A percentile compares a stretch with the other conserved stretches of the same genome.
These are phyloP conservation scores for Sciurus vulgaris DNA, from an alignment of 2,797 vertebrate genomes.

Conservation along the genomic window DNA sequence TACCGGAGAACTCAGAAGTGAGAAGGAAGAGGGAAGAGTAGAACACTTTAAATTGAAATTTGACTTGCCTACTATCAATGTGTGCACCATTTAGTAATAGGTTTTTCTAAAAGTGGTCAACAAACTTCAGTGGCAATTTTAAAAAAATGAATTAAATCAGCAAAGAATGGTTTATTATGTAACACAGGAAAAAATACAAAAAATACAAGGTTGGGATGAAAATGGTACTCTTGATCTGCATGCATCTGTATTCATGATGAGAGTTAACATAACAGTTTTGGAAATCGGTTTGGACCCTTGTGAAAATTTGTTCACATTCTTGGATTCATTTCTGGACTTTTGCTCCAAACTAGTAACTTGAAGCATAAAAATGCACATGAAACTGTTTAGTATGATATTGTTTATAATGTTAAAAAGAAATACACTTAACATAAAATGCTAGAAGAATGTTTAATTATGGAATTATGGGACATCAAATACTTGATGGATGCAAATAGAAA, in stretches of 20 bases:
- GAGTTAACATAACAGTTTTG: background rate
- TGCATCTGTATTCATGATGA: background rate
- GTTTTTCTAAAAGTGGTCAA: slow-evolving; percentile 11
- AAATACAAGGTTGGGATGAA: background rate
- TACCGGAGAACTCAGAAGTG: background rate
- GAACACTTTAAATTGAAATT: slow-evolving; percentile 40
- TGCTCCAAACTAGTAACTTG: slow-evolving; percentile 19
- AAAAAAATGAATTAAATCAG: background rate
- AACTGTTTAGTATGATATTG: slow-evolving; percentile 10
- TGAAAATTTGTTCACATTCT: slow-evolving; percentile 15
- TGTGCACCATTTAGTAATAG: background rate
- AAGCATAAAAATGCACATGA: background rate
- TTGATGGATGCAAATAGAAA: slow-evolving; percentile 45
- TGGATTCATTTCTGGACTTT: slow-evolving; percentile 36
- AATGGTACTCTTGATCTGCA: background rate
- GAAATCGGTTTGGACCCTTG: background rate
- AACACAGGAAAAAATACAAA: background rate
- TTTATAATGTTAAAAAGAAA: slow-evolving; percentile 19
- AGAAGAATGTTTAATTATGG: background rate
- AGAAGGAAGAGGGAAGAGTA: background rate
- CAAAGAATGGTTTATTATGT: background rate
- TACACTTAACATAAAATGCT: background rate
- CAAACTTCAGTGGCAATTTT: background rate
- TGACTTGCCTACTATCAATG: background rate
- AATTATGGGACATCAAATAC: background rate